Percentiles rank a stretch among this genome's conserved stretches.
phyloP scores from a whole-genome alignment of 2,797 vertebrate genomes.

The Moxostoma hubbsi region DNA sequence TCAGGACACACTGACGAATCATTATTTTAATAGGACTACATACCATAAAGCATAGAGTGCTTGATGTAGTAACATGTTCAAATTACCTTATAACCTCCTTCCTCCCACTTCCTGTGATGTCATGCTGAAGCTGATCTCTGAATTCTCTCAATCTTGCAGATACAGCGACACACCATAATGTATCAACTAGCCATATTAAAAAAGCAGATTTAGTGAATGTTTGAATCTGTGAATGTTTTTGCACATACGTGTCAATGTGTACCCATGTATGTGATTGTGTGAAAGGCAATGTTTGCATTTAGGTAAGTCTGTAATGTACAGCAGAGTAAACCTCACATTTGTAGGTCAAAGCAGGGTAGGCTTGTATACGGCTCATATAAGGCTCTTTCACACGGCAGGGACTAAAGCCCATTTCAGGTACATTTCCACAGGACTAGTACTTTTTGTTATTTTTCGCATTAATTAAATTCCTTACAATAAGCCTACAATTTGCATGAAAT shows the following conservation, averaged over 20 bases:
- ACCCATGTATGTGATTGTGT: not conserved
- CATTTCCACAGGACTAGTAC: no score
- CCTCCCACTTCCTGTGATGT: constrained; percentile 28
- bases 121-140: not conserved
- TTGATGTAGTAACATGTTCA: not conserved
- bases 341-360: not conserved
- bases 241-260: not conserved
- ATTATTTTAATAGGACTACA: not conserved
- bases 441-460: no score
- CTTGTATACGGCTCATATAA: no score
- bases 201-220: not conserved
- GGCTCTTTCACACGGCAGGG: no score
- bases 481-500: no score
- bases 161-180: constrained; percentile 8
- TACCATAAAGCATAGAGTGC: not conserved
- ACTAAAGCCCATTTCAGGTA: no score
- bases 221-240: not conserved
- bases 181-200: not conserved
- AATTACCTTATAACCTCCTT: not conserved
- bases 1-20: not conserved
- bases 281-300: constrained; percentile 9
- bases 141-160: constrained; percentile 9
- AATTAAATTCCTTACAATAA: no score
- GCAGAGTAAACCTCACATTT: not conserved
- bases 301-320: not conserved